Evolutionary conservation across 2,888 invertebrate species (phyloP), one percentile per base, ranked within the genome.

Genomic region (Mimumesa dahlbomi): DNA sequence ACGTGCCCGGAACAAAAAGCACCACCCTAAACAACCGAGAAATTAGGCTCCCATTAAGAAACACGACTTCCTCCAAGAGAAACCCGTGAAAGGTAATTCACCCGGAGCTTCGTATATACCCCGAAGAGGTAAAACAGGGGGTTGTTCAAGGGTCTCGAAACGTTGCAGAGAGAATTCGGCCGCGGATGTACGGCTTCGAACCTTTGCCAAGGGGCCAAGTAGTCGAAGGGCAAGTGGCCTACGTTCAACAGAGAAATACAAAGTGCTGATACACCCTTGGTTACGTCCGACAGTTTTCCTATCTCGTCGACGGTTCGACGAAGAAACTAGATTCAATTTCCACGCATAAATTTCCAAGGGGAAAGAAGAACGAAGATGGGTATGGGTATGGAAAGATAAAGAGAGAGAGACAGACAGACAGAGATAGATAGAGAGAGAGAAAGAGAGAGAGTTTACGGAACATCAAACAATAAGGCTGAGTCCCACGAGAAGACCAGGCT

Each of bases 111-210:
- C 52, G 57, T 21, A 16, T 22, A 45, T 57, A 48, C 68, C 46
- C 42, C 36, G 36, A 34, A 31, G 45, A 16, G 25, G 54, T 42
- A 58, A 54, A 70, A 54, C 46, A 3, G 11, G 7, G 63, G 46
- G 34, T 38, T 7, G 43, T 34, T 58, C 65, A 52, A 56, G 64
- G 58, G 62, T 46, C 54, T 56, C 48, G 45, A 56, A 67, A 61
- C 59, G 48, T 58, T 34, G 73, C 50, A 61, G 48, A 61, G 62
- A 63, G 61, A 67, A 66, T 62, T 74, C 42, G 50, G 36, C 43
- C 50, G 69, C 18, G 50, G 56, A 65, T 63, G 62, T 76, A 74
- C 58, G 75, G 74, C 74, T 74, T 74, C 74, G 54, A 42, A 53
- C 62, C 61, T 61, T 54, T 57, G n/a, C n/a, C 56, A 63, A 68